These are phyloP conservation scores for Vultur gryphus DNA, from an alignment of 2,797 vertebrate species.

Conservation along the genomic window DNA sequence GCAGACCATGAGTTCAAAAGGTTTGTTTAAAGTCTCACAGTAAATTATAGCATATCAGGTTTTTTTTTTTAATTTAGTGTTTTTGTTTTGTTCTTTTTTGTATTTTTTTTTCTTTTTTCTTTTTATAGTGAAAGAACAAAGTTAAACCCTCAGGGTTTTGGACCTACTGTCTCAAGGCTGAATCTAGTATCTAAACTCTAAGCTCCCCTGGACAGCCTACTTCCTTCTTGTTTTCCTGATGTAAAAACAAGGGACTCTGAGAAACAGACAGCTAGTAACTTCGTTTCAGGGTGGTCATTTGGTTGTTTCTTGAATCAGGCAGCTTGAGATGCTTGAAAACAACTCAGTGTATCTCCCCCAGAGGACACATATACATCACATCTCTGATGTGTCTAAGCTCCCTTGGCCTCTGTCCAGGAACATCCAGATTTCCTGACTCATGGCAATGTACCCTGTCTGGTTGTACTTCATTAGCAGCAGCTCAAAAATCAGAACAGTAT, in stretches of 20 bases:
- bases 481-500: slow-evolving; percentile 3
- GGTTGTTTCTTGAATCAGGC: neutral
- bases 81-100: neutral
- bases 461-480: slow-evolving; percentile 34
- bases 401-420: slow-evolving; percentile 14
- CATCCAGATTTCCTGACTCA: slow-evolving; percentile 51
- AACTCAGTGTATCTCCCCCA: neutral
- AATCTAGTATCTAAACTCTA: neutral
- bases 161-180: neutral
- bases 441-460: neutral
- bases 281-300: neutral
- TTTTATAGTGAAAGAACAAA: neutral
- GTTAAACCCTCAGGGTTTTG: neutral
- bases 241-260: neutral
- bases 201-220: neutral
- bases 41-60: neutral
- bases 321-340: neutral
- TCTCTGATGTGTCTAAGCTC: neutral
- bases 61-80: neutral
- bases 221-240: neutral
- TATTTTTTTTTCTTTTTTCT: neutral
- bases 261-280: neutral
- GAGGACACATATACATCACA: neutral
- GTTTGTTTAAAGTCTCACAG: neutral
- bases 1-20: neutral